Conservation (phyloP, 2,797 vertebrate species). For the Siniperca scherzeri region DNA sequence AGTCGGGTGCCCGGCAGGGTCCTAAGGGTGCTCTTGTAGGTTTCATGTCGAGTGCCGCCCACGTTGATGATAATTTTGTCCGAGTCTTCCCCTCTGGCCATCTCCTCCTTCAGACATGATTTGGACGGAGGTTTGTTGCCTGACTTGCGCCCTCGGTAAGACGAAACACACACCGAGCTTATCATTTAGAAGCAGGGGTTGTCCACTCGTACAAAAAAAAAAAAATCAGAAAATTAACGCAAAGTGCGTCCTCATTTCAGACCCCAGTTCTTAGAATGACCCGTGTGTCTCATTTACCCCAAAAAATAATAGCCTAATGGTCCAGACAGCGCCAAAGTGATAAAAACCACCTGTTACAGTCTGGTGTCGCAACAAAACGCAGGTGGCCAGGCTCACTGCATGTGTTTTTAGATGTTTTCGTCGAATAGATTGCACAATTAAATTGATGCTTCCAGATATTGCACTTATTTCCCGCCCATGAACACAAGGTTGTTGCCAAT, state of each 20-base stretch:
- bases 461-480: not conserved
- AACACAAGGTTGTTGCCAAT: not conserved
- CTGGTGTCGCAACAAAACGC: conserved; percentile 12
- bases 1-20: conserved; percentile 96
- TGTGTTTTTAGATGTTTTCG: not conserved
- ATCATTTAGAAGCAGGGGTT: conserved; percentile 89
- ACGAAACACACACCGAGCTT: conserved; percentile 99
- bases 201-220: conserved; percentile 23
- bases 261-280: conserved; percentile 9
- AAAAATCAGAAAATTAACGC: conserved; percentile 49
- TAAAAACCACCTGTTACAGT: conserved; percentile 74
- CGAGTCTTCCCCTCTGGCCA: conserved; percentile 94
- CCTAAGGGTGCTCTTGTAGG: conserved; percentile 96
- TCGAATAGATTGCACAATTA: not conserved
- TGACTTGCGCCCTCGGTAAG: conserved; percentile 98
- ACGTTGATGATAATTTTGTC: conserved; percentile 98
- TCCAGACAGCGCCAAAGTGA: conserved; percentile 33
- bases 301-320: not conserved
- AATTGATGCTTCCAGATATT: conserved; percentile 11
- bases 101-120: conserved; percentile 99
- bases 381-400: not conserved
- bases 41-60: conserved; percentile 97
- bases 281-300: conserved; percentile 33
- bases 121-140: conserved; percentile 98
- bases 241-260: conserved; percentile 60